phyloP scores from a whole-genome alignment of 2,888 invertebrate genomes.

The Seira musarum region DNA sequence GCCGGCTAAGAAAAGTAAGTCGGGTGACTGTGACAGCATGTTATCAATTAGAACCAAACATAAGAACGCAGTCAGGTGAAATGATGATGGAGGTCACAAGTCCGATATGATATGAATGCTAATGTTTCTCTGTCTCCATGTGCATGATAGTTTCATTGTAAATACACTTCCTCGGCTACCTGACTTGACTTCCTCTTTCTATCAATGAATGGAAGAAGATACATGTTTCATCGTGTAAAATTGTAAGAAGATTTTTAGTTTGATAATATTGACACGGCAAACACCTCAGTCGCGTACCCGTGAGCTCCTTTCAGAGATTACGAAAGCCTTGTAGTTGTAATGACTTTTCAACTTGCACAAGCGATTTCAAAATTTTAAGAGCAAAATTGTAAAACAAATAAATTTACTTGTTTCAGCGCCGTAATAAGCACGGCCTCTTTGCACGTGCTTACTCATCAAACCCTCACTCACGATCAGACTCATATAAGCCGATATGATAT shows the following conservation, averaged over 20 bases:
- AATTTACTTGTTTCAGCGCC: no score
- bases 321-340: background rate
- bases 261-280: slow-evolving; percentile 54
- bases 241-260: slow-evolving; percentile 5
- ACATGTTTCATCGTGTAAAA: slow-evolving; percentile 31
- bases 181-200: slow-evolving; percentile 1
- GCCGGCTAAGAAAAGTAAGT: no score
- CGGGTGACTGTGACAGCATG: no score
- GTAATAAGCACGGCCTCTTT: no score
- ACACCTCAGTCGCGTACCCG: slow-evolving; percentile 50
- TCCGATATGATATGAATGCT: background rate
- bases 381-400: no score
- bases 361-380: no score
- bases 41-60: no score
- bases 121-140: background rate
- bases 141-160: background rate
- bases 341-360: no score
- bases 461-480: no score
- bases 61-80: background rate
- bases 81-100: background rate
- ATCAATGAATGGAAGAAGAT: background rate
- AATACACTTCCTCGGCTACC: background rate
- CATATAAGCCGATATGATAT: no score
- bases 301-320: slow-evolving; percentile 13
- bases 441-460: no score